phyloP scores from a whole-genome alignment of 2,888 invertebrate species.

The Cryptophagus acutangulus region DNA sequence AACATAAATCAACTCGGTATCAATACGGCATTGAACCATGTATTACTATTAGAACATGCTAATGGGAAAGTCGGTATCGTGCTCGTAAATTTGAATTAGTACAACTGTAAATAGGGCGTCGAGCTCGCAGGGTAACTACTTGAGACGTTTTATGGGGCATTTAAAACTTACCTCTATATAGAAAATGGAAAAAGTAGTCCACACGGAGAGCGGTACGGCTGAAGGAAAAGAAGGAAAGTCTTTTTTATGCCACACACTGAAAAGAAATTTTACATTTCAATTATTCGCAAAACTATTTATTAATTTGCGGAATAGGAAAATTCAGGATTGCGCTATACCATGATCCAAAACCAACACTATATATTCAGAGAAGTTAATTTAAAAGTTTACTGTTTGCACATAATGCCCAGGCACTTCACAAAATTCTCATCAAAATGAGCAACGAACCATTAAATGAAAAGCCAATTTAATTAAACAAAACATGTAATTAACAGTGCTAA shows the following conservation, averaged over 20 bases:
- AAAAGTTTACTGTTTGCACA: conserved; percentile 29
- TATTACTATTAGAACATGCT: conserved; percentile 37
- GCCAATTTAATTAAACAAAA: conserved; percentile 45
- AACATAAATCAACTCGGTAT: conserved; percentile 35
- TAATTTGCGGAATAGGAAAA: no score
- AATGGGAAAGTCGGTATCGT: conserved; percentile 32
- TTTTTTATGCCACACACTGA: conserved; percentile 2
- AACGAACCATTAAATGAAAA: conserved; percentile 42
- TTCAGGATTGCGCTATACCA: no score
- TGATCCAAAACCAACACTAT: no score
- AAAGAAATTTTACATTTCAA: conserved; percentile 2
- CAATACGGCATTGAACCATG: conserved; percentile 33
- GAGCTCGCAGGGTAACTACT: conserved; percentile 29
- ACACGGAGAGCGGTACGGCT: conserved; percentile 3
- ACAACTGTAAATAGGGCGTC: conserved; percentile 36
- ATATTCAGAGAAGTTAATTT: conserved; percentile 27
- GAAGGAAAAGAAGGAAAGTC: background rate
- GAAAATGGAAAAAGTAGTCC: conserved; percentile 1
- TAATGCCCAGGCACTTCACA: conserved; percentile 24
- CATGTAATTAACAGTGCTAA: conserved; percentile 40
- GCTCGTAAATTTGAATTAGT: conserved; percentile 41
- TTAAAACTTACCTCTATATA: conserved; percentile 6
- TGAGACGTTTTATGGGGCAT: conserved; percentile 10
- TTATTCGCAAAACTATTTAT: no score
- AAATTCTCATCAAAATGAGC: conserved; percentile 38